Evolutionary conservation across 2,113 vertebrate genomes (phyloP), one percentile per base, ranked within the genome.

Genomic region (Odontophorus gujanensis): DNA sequence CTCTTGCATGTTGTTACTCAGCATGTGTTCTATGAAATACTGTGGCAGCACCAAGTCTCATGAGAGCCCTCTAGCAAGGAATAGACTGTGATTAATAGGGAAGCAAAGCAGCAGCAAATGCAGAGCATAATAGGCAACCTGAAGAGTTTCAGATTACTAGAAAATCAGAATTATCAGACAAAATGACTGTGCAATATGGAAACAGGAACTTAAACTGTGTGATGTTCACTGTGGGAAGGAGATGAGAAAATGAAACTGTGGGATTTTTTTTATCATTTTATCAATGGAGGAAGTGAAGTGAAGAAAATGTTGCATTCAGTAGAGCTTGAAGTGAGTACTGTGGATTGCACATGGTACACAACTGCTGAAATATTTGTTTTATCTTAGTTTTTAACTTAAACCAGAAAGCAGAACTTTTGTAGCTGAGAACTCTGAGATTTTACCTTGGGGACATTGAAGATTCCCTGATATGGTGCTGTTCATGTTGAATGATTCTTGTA

Each of bases 381-480:
- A 28, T 88, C 83, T 90, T 66, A 53, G 83, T 32, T 84, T 90
- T 85, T 58, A 62, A 61, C 36, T 91, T 82, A 76, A 81, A 68
- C 40, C 24, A 34, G 36, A 90, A 85, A 71, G 62, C 43, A 85
- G 30, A 91, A 45, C 7, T 82, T 2, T 0, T 48, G 13, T 87
- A 57, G 38, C 40, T 65, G 51, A 79, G 40, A 85, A n/a, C 32
- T 67, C 21, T 55, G n/a, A 13, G 81, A 63, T 81, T 86, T 91
- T 86, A 59, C 66, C 40, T 48, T 69, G 15, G 53, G 45, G 48
- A 61, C 43, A 25, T 76, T 36, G 78, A 40, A 48, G 63, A 85
- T 91, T 73, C 62, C 28, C 13, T 36, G 53, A 89, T 36, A 61
- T 36, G 36, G n/a, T n/a, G 40, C 40, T 87, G n/a, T 53, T 91